Evolutionary conservation across 2,888 invertebrate genomes (phyloP), one percentile per base, ranked within the genome.

Genomic region (Helobdella robusta): DNA sequence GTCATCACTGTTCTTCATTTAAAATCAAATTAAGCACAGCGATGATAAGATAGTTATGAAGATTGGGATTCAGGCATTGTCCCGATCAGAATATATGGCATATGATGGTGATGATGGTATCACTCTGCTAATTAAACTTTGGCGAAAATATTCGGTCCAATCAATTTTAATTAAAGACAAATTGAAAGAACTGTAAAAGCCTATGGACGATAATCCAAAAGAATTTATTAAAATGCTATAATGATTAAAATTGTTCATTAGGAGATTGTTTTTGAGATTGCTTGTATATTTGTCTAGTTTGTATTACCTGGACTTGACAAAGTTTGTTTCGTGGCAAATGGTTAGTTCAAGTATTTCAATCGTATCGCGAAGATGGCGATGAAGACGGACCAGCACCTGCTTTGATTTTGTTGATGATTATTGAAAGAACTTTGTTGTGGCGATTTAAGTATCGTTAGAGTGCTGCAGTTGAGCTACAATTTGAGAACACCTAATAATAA

Each of bases 161-260:
- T n/a, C n/a, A n/a, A n/a, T n/a, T n/a, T n/a, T n/a, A n/a, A n/a
- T n/a, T n/a, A n/a, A n/a, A n/a, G n/a, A n/a, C n/a, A n/a, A n/a
- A n/a, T n/a, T n/a, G n/a, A n/a, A n/a, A n/a, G n/a, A n/a, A n/a
- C n/a, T n/a, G n/a, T n/a, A n/a, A 87, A 78, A 92, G 91, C 76
- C 95, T 94, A 62, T 88, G 86, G 68, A 95, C 81, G 76, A 91
- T 25, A 86, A 82, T 76, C 93, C 91, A 6, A 87, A 85, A 75
- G 89, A 87, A 65, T 88, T 85, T 73, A 86, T 87, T 4, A 87
- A 75, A 58, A 76, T 74, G 20, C 76, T 85, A 77, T 97, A 95
- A 67, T 91, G 89, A 66, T 91, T 88, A 86, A 95, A 92, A 80
- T 89, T 89, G 75, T 91, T 90, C 75, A 95, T 87, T 65, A 97